phyloP scores from a whole-genome alignment of 2,888 invertebrate species.

The Tipula helvola region DNA sequence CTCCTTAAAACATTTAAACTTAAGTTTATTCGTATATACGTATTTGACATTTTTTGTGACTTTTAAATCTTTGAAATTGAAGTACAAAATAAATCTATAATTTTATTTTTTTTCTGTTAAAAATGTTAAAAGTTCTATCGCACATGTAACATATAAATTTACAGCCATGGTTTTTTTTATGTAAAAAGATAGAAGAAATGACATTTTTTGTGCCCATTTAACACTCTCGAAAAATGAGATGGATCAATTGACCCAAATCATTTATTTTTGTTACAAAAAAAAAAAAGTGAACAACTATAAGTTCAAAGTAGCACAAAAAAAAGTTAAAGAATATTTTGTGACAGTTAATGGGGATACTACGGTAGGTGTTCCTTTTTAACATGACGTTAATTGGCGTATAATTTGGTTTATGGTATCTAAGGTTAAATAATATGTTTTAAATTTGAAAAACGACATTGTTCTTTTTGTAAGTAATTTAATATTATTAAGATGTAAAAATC shows the following conservation, averaged over 20 bases:
- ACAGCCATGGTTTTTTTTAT: not conserved
- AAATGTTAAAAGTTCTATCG: not conserved
- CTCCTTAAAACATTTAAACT: too few species aligned
- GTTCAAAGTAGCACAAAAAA: not conserved
- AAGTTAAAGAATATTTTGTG: not conserved
- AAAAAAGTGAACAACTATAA: not conserved
- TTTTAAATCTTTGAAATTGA: not conserved
- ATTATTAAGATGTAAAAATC: too few species aligned
- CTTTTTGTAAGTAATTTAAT: not conserved
- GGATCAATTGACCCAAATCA: conserved; percentile 4
- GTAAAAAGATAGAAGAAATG: not conserved
- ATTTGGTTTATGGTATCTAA: not conserved
- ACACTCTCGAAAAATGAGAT: not conserved
- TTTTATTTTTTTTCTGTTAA: not conserved
- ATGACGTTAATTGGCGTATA: not conserved
- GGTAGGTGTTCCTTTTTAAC: not conserved
- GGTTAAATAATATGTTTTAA: not conserved
- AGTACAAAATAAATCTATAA: not conserved
- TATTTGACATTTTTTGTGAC: not conserved
- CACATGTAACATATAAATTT: not conserved
- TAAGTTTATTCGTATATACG: not conserved
- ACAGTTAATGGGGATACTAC: not conserved
- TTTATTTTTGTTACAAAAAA: not conserved
- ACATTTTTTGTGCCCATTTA: not conserved
- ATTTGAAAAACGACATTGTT: not conserved